Percentiles rank a stretch among this genome's conserved stretches.
These are phyloP conservation scores for Argopecten irradians DNA, from an alignment of 1,140 invertebrate genomes.

Conservation along the genomic window DNA sequence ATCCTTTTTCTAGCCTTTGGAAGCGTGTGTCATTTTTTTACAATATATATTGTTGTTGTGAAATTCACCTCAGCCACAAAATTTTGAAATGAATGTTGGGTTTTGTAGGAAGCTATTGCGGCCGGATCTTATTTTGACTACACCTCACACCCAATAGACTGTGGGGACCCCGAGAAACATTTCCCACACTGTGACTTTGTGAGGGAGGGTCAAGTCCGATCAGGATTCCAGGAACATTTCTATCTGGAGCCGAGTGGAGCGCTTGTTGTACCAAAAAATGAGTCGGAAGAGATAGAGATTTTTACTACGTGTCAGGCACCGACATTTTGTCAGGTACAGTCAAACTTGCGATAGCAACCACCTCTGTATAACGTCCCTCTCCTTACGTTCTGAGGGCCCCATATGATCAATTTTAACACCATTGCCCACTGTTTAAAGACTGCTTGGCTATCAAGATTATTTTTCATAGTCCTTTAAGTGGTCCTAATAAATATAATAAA, in stretches of 20 bases:
- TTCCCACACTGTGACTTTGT: slow-evolving; percentile 81
- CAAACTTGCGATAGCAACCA: too few relatives aligned
- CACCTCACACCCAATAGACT: slow-evolving; percentile 59
- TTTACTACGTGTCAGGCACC: slow-evolving; percentile 90
- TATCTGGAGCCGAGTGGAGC: slow-evolving; percentile 92
- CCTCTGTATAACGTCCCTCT: too few relatives aligned
- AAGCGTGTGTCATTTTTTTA: too few relatives aligned
- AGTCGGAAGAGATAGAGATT: slow-evolving; percentile 90
- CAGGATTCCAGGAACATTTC: slow-evolving; percentile 97
- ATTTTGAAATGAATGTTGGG: background rate
- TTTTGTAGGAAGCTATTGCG: slow-evolving; percentile 56
- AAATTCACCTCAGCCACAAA: background rate
- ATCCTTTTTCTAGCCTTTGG: too few relatives aligned
- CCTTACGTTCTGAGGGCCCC: background rate
- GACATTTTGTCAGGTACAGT: slow-evolving; percentile 81
- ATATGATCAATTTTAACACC: background rate
- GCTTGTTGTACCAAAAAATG: slow-evolving; percentile 86
- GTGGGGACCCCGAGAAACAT: slow-evolving; percentile 84
- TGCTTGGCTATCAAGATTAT: background rate
- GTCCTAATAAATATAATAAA: too few relatives aligned
- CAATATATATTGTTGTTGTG: too few relatives aligned
- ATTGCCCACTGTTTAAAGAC: background rate
- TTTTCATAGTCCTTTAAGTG: too few relatives aligned
- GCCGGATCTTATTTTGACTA: slow-evolving; percentile 45
- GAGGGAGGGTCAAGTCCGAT: slow-evolving; percentile 80